Percentiles rank a stretch among this genome's conserved stretches.
Conservation (phyloP, 2,888 invertebrate species). For the Lasioglossum marginatum region DNA sequence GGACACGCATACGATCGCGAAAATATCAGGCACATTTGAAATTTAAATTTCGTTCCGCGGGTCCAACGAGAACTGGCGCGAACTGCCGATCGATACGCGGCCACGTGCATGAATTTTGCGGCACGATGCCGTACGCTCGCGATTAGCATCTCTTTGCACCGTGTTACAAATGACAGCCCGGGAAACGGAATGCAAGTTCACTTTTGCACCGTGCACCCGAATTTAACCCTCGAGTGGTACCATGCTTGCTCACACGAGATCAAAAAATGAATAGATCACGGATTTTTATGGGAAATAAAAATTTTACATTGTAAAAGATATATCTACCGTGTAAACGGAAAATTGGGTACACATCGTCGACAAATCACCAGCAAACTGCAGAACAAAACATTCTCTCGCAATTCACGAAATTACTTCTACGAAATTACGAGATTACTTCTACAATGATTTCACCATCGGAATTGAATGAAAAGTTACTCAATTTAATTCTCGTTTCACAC, state of each 20-base stretch:
- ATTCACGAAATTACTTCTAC: background rate
- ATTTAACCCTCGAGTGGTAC: too few relatives aligned
- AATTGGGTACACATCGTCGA: too few relatives aligned
- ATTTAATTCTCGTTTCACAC: background rate
- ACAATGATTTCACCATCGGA: background rate
- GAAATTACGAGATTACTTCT: background rate
- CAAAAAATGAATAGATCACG: background rate
- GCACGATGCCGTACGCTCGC: background rate
- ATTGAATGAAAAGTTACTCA: background rate
- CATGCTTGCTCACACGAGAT: background rate
- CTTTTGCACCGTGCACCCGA: too few relatives aligned
- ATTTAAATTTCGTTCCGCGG: slow-evolving; percentile 17
- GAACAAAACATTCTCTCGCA: background rate
- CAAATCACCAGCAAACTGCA: background rate
- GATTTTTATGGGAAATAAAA: background rate
- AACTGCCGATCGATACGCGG: background rate
- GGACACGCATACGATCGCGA: background rate
- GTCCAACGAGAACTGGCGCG: slow-evolving; percentile 2
- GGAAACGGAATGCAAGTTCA: background rate
- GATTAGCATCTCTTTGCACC: background rate
- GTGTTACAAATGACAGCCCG: background rate
- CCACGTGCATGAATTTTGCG: slow-evolving; percentile 17
- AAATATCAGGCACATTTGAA: slow-evolving; percentile 33
- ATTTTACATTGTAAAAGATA: too few relatives aligned
- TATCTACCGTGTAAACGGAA: background rate